phyloP scores from a whole-genome alignment of 2,797 vertebrate species.

The Euthynnus affinis region DNA sequence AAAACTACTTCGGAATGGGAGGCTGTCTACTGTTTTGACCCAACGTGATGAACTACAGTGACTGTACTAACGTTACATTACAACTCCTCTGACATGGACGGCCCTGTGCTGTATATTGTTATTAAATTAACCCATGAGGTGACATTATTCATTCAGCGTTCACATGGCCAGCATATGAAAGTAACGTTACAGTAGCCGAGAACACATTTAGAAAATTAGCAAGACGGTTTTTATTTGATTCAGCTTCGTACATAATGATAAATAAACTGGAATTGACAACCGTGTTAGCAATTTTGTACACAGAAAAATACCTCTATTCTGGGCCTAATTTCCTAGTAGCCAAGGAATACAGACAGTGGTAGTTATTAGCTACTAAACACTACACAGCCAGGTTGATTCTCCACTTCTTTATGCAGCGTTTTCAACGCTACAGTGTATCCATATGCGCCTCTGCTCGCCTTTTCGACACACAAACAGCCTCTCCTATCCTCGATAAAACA shows the following conservation, averaged over 20 bases:
- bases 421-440: slow-evolving; percentile 56
- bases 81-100: slow-evolving; percentile 27
- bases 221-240: slow-evolving; percentile 15
- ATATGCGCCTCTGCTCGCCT: slow-evolving; percentile 63
- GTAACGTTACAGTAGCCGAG: slow-evolving; percentile 8
- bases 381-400: slow-evolving; percentile 42
- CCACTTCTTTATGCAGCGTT: slow-evolving; percentile 75
- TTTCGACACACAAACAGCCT: slow-evolving; percentile 45
- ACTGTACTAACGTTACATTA: slow-evolving; percentile 27
- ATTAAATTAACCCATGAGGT: slow-evolving; percentile 5
- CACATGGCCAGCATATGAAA: slow-evolving; percentile 5
- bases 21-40: slow-evolving; percentile 41
- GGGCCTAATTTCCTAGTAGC: slow-evolving; percentile 9
- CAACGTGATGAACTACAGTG: slow-evolving; percentile 36
- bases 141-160: slow-evolving; percentile 28
- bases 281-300: background rate
- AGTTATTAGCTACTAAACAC: background rate
- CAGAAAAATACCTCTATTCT: background rate
- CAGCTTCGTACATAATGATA: background rate
- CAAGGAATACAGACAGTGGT: background rate
- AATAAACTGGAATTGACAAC: background rate
- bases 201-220: slow-evolving; percentile 2
- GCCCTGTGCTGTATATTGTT: slow-evolving; percentile 2
- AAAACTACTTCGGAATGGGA: slow-evolving; percentile 40
- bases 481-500: slow-evolving; percentile 24